A percentile compares a stretch with the other conserved stretches of the same genome.
Conservation (phyloP, 2,888 invertebrate species). For the Drosophila pseudotakahashii region DNA sequence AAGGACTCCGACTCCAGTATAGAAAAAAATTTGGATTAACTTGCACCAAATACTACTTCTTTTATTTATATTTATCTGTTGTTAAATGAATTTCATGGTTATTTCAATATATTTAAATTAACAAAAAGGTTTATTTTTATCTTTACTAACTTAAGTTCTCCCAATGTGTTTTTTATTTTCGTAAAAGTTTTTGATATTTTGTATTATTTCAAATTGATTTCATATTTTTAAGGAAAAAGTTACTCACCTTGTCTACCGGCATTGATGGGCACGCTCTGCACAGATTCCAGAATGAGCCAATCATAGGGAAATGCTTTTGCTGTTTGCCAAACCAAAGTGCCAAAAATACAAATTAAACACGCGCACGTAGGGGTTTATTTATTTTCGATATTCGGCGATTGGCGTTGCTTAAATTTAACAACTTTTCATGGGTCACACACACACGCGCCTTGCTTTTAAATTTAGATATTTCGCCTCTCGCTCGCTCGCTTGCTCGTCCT, state of each 20-base stretch:
- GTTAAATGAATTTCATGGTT: no score
- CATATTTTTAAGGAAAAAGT: no score
- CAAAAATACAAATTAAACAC: conserved; percentile 69
- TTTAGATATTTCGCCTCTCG: conserved; percentile 23
- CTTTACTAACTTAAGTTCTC: no score
- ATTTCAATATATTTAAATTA: no score
- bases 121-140: no score
- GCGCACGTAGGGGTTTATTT: conserved; percentile 41
- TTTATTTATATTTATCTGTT: no score
- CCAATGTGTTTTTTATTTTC: no score
- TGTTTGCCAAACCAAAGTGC: conserved; percentile 54
- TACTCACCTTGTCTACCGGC: conserved; percentile 96
- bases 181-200: no score
- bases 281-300: conserved; percentile 98
- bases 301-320: conserved; percentile 88
- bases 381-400: conserved; percentile 28
- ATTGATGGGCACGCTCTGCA: conserved; percentile 98
- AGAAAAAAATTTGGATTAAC: neutral
- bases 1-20: neutral
- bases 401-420: conserved; percentile 52
- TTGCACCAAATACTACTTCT: no score
- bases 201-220: no score
- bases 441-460: conserved; percentile 41
- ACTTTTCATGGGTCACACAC: conserved; percentile 56
- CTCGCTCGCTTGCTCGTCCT: conserved; percentile 26